Evolutionary conservation across 2,113 vertebrate species (phyloP), one percentile per base, ranked within the genome.

Genomic region (Rhynchopsitta pachyrhyncha): DNA sequence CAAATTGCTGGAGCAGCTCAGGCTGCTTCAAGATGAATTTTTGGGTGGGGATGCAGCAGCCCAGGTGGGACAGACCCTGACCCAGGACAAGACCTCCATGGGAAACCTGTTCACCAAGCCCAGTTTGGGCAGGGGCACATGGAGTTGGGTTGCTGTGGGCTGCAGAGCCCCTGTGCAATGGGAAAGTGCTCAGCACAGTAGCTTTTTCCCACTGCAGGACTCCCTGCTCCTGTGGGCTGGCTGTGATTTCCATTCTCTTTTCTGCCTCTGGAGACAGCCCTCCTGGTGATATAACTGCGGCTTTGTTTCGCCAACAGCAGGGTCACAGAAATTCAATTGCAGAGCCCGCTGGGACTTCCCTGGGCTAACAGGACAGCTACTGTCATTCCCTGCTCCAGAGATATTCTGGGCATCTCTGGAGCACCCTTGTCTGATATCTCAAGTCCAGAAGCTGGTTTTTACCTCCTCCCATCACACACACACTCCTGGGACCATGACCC

Each of bases 141-240:
- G 37, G 20, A 14, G 60, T 31, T 8, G 13, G 57, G 50, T 23
- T 12, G 28, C 18, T 66, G 82, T 3, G 9, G 19, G 42, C 41
- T 75, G 86, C 67, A 75, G 62, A 90, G 50, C 44, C 25, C 69
- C 25, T 1, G 0, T 1, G 15, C 49, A 17, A 2, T 1, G 6
- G 76, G 14, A 24, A 62, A 57, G 5, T 1, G 17, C 55, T 57
- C 86, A 33, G 44, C 69, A 20, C 28, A 3, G 3, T 42, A 41
- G 37, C 28, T 82, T 33, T 42, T 37, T 28, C 62, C 13, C 42
- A 16, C 71, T 19, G 31, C 9, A 1, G 1, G 13, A 2, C 41
- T 69, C 10, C 16, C 25, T 24, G 5, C 39, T 80, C 52, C 68
- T 6, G 9, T 0, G 6, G 78, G 11, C 47, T 31, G 47, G 47